Evolutionary conservation across 92 coral and sea anemone species (phyloP).

Genomic region (Paragorgia papillata): DNA sequence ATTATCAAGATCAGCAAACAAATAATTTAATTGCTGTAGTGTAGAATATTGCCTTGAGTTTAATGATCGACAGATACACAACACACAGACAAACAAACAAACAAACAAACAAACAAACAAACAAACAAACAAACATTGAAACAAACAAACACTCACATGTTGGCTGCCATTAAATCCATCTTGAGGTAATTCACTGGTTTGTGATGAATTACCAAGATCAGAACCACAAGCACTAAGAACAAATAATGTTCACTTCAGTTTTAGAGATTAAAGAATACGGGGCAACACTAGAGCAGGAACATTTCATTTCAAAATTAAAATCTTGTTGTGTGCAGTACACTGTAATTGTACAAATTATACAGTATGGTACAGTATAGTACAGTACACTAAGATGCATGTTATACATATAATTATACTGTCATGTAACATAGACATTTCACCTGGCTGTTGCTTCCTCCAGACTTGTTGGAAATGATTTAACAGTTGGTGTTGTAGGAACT

Average conservation of each 20-base stretch:
- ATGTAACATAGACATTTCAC: conserved; percentile 35
- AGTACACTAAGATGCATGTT: no score
- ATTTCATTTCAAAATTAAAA: neutral
- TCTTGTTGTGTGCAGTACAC: no score
- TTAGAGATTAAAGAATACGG: neutral
- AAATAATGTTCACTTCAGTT: neutral
- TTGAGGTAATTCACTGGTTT: conserved; percentile 80
- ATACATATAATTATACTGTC: no score
- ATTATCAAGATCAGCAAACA: neutral
- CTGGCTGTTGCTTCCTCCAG: conserved; percentile 80
- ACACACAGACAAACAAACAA: neutral
- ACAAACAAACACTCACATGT: conserved; percentile 68
- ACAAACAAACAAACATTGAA: neutral
- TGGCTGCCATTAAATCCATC: conserved; percentile 99
- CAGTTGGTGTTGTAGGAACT: conserved; percentile 99
- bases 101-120: neutral
- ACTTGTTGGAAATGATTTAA: conserved; percentile 78
- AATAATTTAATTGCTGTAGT: neutral
- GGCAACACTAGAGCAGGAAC: neutral
- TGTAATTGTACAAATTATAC: no score
- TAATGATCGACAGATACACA: no score
- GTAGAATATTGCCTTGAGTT: no score
- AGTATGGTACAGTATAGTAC: no score
- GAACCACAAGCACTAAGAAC: conserved; percentile 14
- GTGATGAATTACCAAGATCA: conserved; percentile 38